Evolutionary conservation across 1,140 invertebrate genomes (phyloP), one percentile per base, ranked within the genome.

Genomic region (Lethrus apterus): DNA sequence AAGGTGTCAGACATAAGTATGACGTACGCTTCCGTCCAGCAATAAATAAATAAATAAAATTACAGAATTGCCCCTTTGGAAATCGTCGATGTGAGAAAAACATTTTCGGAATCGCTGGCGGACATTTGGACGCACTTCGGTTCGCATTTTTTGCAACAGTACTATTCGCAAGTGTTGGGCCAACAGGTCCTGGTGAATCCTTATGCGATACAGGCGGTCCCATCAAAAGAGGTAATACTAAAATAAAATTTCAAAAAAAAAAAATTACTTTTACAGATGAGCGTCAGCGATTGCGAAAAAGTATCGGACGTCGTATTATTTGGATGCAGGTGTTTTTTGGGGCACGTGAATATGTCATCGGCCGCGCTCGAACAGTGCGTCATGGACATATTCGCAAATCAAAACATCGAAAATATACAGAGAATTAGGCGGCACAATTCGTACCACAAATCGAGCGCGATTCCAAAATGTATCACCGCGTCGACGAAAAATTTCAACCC

Each of bases 151-250:
- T 75, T 92, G 36, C 91, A 92, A 64, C 91, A 95, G 68, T 81
- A 92, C 64, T 91, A 94, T 61, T 86, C 93, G 3, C 70, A 93
- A 17, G 82, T 95, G 0, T 69, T 93, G 8, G 90, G 89, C 0
- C 70, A 93, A 15, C 90, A 93, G 61, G 87, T 95, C 2, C 77
- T 95, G 26, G 90, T 91, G 9, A 95, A 95, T 74, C 89, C 90
- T 8, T 64, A 63, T 30, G 58, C 59, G 2, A 55, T 63, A n/a
- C 59, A 60, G 46, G 14, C 40, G 3, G 18, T 48, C 29, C 53
- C 59, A 31, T 45, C 52, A 15, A 46, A 45, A 29, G 54, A 57
- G 41, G 57, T 59, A 54, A 50, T 31, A 11, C 8, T 3, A 24
- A 14, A 41, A 10, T 13, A 21, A 9, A 23, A 20, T 40, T 1